These are phyloP conservation scores for Phyllotreta striolata DNA, from an alignment of 2,888 invertebrate species.

Conservation along the genomic window DNA sequence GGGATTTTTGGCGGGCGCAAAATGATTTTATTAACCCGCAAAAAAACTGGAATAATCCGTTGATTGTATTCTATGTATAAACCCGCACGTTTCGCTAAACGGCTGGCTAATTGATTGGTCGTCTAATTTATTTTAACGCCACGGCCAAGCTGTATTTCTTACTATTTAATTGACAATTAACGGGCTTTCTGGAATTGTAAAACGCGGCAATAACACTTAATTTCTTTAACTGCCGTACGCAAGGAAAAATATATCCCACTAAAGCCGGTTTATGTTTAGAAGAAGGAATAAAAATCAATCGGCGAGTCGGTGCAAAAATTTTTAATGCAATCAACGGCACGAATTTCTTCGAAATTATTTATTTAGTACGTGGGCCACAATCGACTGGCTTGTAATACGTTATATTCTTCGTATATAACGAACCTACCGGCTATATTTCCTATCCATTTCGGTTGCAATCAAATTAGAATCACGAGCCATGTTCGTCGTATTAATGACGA, in stretches of 20 bases:
- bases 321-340: conserved; percentile 25
- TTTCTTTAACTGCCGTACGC: conserved; percentile 3
- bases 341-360: conserved; percentile 13
- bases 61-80: too few relatives aligned
- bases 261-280: conserved; percentile 10
- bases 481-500: conserved; percentile 35
- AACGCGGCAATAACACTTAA: conserved; percentile 15
- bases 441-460: conserved; percentile 36
- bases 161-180: too few relatives aligned
- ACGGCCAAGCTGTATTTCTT: too few relatives aligned
- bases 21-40: too few relatives aligned
- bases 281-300: conserved; percentile 13
- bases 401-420: neutral
- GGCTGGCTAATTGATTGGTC: too few relatives aligned
- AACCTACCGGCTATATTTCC: conserved; percentile 8
- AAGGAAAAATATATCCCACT: conserved; percentile 8
- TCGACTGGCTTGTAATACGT: neutral
- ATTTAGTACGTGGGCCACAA: conserved; percentile 9
- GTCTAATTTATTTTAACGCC: too few relatives aligned
- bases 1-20: too few relatives aligned
- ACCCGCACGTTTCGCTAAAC: too few relatives aligned
- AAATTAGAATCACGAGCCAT: conserved; percentile 37
- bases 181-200: too few relatives aligned
- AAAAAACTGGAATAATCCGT: too few relatives aligned
- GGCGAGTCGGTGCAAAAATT: conserved; percentile 23